Base-by-base conservation (phyloP, 1,140 invertebrate species). In the Proctacanthus coquilletti region DNA sequence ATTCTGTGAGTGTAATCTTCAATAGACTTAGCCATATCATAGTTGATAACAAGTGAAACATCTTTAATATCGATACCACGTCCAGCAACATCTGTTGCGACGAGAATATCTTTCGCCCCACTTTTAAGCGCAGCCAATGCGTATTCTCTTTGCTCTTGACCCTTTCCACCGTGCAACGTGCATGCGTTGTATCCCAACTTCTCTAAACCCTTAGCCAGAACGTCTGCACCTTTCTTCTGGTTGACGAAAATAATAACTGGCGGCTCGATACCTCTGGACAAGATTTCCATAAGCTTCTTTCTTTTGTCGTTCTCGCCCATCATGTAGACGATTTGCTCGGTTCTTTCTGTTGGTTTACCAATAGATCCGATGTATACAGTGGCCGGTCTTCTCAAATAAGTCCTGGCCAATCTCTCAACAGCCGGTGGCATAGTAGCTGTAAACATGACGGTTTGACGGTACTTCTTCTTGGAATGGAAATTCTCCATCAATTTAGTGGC, bases 61-160 rank as follows among this genome's bases (percentile, higher is more conserved):
- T 99, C 94, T 61, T 97, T 97, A 51, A 99, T 97, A 55, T 99
- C 95, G 45, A 99, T 98, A 91, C 96, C 96, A 76, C 95, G 81
- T 47, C 95, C 95, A 54, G 96, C 96, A 2, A 99, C 95, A 67
- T 99, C 94, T 4, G 96, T 99, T 1, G 96, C 96, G n/a, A 99
- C 95, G 39, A 99, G 65, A 51, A 99, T 98, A 59, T 99, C 93
- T 62, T 98, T 98, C 1, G 76, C 72, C 10, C 91, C 91, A 37
- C 76, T 76, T 62, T 99, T 99, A 30, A 99, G 74, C 62, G 87
- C 86, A 4, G 89, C 85, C 46, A 99, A 65, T 32, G 96, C 96
- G 60, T 92, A 98, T 58, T 99, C 96, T 75, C 96, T 76, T 61
- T 98, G 93, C 63, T 99, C 96, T 67, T 99, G 96, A 0, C 95